Conservation (phyloP, 2,888 invertebrate genomes). For the Ischnus inquisitorius region DNA sequence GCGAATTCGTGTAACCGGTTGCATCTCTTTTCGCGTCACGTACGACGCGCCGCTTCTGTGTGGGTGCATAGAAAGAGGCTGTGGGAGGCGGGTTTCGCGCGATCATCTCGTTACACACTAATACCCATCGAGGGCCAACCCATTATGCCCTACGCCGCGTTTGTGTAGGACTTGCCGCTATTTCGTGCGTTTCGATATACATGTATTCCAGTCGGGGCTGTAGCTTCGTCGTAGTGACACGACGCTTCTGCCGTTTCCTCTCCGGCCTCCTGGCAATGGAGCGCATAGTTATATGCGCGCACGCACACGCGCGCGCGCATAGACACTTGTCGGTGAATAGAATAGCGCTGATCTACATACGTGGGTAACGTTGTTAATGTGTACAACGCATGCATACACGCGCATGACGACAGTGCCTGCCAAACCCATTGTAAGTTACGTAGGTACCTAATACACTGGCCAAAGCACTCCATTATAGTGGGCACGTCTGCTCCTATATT, state of each 20-base stretch:
- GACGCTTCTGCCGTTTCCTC: conserved; percentile 30
- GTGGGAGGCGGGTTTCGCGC: conserved; percentile 14
- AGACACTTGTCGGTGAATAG: background rate
- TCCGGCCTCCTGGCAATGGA: conserved; percentile 38
- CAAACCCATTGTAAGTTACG: conserved; percentile 66
- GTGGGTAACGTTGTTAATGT: conserved; percentile 1
- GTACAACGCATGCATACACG: conserved; percentile 18
- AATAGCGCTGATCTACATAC: background rate
- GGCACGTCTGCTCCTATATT: conserved; percentile 39
- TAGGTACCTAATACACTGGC: conserved; percentile 56
- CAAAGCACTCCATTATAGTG: conserved; percentile 63
- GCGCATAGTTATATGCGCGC: background rate
- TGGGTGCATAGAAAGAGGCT: conserved; percentile 6
- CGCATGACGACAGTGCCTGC: conserved; percentile 4
- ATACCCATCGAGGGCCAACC: conserved; percentile 52
- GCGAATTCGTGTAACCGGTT: conserved; percentile 19
- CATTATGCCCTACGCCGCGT: conserved; percentile 51
- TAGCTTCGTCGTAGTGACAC: background rate
- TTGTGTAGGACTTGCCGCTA: conserved; percentile 30
- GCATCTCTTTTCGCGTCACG: conserved; percentile 42
- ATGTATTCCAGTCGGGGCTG: background rate
- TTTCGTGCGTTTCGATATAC: conserved; percentile 47
- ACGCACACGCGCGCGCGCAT: conserved; percentile 2
- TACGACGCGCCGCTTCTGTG: background rate
- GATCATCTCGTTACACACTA: conserved; percentile 57